Evolutionary conservation across 2,113 vertebrate genomes (phyloP).

Genomic region (Gulo gulo): DNA sequence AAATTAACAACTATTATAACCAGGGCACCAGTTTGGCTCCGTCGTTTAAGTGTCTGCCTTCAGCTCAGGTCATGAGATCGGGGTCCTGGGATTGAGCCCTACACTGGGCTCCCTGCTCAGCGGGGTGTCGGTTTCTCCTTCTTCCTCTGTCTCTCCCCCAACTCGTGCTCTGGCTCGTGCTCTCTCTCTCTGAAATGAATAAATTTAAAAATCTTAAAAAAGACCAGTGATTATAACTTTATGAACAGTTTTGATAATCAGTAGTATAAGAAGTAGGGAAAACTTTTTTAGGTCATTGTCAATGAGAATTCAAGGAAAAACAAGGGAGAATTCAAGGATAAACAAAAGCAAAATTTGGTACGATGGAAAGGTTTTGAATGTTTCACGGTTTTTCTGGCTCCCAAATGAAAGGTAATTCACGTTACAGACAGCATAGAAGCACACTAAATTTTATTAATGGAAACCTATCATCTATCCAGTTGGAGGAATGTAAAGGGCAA

Average conservation of each 20-base stretch:
- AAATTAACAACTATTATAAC: not conserved
- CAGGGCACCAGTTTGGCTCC: not conserved
- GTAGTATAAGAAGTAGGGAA: not conserved
- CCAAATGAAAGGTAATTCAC: slow-evolving; percentile 32
- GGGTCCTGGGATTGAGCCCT: not conserved
- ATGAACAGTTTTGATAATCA: not conserved
- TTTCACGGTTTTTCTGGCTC: not conserved
- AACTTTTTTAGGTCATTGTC: not conserved
- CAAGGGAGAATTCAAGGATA: not conserved
- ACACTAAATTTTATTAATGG: slow-evolving; percentile 48
- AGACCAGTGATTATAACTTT: not conserved
- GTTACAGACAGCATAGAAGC: not conserved
- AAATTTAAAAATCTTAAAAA: not conserved
- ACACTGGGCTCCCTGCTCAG: not conserved
- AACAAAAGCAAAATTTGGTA: not conserved
- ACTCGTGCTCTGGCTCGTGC: not conserved
- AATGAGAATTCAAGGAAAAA: not conserved
- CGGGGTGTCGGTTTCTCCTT: not conserved
- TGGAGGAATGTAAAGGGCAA: slow-evolving; percentile 54
- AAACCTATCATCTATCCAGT: slow-evolving; percentile 46
- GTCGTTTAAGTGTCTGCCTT: not conserved
- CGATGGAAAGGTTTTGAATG: not conserved
- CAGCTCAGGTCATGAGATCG: not conserved
- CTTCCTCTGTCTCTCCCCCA: not conserved
- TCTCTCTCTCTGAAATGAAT: not conserved